A percentile compares a stretch with the other conserved stretches of the same genome.
These are phyloP conservation scores for Drosophila busckii DNA, from an alignment of 1,140 invertebrate genomes.

Conservation along the genomic window DNA sequence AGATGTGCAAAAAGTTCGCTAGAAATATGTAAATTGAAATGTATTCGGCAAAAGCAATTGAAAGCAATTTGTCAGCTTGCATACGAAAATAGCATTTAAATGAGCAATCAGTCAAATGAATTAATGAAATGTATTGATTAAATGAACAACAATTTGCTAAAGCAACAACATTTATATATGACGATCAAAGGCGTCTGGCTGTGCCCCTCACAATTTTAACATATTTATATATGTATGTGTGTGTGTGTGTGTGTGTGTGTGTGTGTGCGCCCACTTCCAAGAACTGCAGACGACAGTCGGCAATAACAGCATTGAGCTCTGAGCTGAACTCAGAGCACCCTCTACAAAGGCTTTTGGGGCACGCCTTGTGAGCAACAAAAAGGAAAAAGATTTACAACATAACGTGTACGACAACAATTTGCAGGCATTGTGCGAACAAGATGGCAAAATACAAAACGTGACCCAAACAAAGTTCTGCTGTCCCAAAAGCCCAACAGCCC, in stretches of 20 bases:
- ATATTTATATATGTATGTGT: too few relatives aligned
- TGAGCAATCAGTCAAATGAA: slow-evolving; percentile 41
- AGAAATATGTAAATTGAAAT: too few relatives aligned
- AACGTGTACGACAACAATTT: slow-evolving; percentile 72
- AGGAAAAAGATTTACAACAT: slow-evolving; percentile 70
- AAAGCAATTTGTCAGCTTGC: too few relatives aligned
- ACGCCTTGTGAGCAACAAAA: slow-evolving; percentile 68
- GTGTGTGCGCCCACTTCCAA: slow-evolving; percentile 64
- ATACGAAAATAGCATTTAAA: too few relatives aligned
- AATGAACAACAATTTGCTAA: slow-evolving; percentile 17
- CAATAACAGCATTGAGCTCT: slow-evolving; percentile 13
- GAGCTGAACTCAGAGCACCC: too few relatives aligned
- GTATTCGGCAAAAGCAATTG: too few relatives aligned
- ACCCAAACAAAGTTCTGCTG: slow-evolving; percentile 65
- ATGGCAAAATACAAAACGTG: slow-evolving; percentile 49
- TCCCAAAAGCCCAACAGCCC: slow-evolving; percentile 30
- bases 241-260: too few relatives aligned
- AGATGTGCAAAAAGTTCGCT: too few relatives aligned
- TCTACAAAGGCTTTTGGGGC: too few relatives aligned
- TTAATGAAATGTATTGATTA: slow-evolving; percentile 52
- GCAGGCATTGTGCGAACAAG: slow-evolving; percentile 43
- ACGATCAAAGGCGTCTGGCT: too few relatives aligned
- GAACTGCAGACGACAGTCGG: slow-evolving; percentile 40
- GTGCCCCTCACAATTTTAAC: slow-evolving; percentile 15
- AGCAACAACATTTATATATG: not conserved